Base-by-base conservation (phyloP, 2,113 vertebrate species). In the Psittacula cyanocephala region DNA sequence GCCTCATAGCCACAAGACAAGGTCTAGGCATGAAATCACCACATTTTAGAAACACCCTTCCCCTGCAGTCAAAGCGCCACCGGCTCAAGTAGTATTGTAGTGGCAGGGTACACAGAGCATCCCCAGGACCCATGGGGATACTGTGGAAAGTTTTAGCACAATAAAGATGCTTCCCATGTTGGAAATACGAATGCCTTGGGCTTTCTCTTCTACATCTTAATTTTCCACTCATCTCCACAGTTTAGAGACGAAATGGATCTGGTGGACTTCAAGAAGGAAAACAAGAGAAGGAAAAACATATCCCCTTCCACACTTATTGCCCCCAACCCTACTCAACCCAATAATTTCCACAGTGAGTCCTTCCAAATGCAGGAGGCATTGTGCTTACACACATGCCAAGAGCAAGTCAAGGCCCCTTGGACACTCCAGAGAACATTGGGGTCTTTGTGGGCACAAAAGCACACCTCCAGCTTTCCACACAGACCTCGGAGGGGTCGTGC, bases 401-500 rank as follows among this genome's bases (percentile, higher is more conserved):
- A 41, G 17, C 33, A 49, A 57, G 41, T 17, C 47, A n/a, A 72
- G 27, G 20, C 4, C 35, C 43, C 55, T n/a, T 23, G 25, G 43
- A 22, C 23, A 11, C 39, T 49, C 35, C 28, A 62, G 69, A 55
- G n/a, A 8, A 52, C 64, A 29, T 11, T n/a, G 35, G 53, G 46
- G 20, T 22, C 28, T 50, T 27, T 41, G 16, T 6, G 70, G 39
- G 24, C 35, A 85, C 62, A 59, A 60, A 31, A 3, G 3, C 1
- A 27, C 28, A n/a, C 25, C 64, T 60, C 17, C 80, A 74, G 60
- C 33, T 44, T 47, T 46, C 33, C 4, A 1, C 35, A 31, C 0
- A 0, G 35, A 20, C 65, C 85, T 35, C 0, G 0, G 24, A 71
- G 53, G 12, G 13, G 13, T 0, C 10, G 23, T 20, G 67, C 49